A percentile compares a stretch with the other conserved stretches of the same genome.
Evolutionary conservation across 2,797 vertebrate genomes (phyloP).

Genomic region (Melanotaenia pygmaea): DNA sequence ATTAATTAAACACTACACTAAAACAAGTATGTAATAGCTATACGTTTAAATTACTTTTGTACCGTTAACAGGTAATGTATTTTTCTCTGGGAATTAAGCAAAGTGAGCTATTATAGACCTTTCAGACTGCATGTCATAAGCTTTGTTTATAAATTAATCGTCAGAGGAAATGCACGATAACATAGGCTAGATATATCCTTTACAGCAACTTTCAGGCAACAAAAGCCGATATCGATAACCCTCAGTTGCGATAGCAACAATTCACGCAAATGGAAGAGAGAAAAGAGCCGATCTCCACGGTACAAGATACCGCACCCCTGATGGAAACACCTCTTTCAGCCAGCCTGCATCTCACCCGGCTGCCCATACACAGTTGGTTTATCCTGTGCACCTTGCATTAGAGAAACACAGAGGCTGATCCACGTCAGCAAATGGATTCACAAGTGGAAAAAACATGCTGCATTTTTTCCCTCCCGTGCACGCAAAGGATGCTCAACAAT

Average conservation of each 20-base stretch:
- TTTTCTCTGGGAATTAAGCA: conserved; percentile 9
- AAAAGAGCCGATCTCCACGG: conserved; percentile 3
- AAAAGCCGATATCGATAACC: conserved; percentile 20
- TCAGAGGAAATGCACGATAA: not conserved
- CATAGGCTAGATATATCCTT: conserved; percentile 12
- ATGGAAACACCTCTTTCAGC: conserved; percentile 22
- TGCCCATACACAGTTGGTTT: conserved; percentile 44
- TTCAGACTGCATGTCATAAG: not conserved
- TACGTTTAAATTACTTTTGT: not conserved
- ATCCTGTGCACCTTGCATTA: conserved; percentile 47
- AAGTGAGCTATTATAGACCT: conserved; percentile 8
- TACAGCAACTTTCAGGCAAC: conserved; percentile 38
- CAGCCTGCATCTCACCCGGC: conserved; percentile 16
- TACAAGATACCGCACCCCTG: conserved; percentile 55
- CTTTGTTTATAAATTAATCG: conserved; percentile 10
- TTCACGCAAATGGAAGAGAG: conserved; percentile 28
- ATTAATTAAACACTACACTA: not conserved
- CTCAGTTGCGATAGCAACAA: conserved; percentile 25
- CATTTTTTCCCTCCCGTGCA: conserved; percentile 19
- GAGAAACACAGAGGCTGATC: conserved; percentile 37
- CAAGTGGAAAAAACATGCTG: not conserved
- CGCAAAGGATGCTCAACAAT: conserved; percentile 39
- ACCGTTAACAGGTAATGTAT: conserved; percentile 10
- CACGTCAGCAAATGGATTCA: conserved; percentile 61
- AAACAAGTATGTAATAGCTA: not conserved